Percentiles rank a stretch among this genome's conserved stretches.
These are phyloP conservation scores for Otis tarda DNA, from an alignment of 2,113 vertebrate genomes.

Conservation along the genomic window DNA sequence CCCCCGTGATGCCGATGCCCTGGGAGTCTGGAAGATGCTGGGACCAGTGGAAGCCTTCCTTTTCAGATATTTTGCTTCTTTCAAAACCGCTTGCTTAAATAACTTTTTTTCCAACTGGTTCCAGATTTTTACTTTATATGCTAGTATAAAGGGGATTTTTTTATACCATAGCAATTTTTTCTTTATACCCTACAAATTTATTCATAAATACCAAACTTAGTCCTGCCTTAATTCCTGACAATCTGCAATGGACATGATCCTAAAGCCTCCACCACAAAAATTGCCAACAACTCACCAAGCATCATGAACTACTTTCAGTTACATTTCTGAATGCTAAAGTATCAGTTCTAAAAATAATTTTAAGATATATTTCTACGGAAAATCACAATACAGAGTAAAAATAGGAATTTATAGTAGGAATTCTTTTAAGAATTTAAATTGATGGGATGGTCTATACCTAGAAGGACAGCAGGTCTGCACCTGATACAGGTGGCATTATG, in stretches of 20 bases:
- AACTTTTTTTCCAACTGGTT: not conserved
- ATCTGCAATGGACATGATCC: fast-evolving
- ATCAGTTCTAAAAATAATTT: not conserved
- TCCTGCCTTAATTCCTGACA: not conserved
- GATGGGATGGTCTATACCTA: not conserved
- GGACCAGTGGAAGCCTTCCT: not conserved
- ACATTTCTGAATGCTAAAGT: not conserved
- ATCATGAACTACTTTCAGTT: not conserved
- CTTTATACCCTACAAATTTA: not conserved
- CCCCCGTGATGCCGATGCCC: fast-evolving
- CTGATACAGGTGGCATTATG: not conserved
- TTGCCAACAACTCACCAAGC: not conserved
- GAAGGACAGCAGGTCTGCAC: not conserved
- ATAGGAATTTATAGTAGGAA: not conserved
- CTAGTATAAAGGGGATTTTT: fast-evolving
- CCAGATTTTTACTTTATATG: not conserved
- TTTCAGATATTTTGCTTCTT: not conserved
- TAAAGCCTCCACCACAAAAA: not conserved
- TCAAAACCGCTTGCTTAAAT: not conserved
- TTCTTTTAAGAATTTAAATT: not conserved
- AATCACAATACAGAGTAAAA: not conserved
- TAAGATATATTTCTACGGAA: not conserved
- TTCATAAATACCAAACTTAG: not conserved
- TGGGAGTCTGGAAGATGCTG: not conserved
- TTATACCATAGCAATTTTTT: not conserved